Conservation (phyloP, 1,140 invertebrate genomes). For the Zaprionus tsacasi region DNA sequence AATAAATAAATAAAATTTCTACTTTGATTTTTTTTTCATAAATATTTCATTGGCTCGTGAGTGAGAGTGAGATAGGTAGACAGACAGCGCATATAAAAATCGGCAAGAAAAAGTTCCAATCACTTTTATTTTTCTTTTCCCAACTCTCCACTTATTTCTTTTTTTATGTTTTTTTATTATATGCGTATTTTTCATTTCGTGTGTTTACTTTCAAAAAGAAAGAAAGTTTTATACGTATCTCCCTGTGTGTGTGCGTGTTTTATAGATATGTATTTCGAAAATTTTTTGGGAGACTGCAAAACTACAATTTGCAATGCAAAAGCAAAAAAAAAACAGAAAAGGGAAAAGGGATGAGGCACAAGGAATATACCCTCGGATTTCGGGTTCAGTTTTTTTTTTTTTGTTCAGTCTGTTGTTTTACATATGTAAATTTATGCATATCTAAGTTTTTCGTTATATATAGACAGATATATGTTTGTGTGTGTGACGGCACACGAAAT, state of each 20-base stretch:
- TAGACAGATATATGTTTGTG: conserved; percentile 28
- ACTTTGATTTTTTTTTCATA: conserved; percentile 27
- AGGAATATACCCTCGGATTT: conserved; percentile 13
- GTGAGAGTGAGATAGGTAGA: conserved; percentile 20
- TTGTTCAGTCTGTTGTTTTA: conserved; percentile 25
- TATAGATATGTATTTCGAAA: conserved; percentile 35
- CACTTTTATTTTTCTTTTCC: conserved; percentile 69
- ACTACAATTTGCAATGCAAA: conserved; percentile 75
- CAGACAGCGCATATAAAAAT: conserved; percentile 59
- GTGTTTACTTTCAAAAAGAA: conserved; percentile 73
- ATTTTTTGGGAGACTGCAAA: conserved; percentile 39
- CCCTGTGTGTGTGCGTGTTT: conserved; percentile 26
- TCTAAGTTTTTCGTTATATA: conserved; percentile 44
- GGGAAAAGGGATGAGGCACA: conserved; percentile 3
- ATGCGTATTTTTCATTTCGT: conserved; percentile 26
- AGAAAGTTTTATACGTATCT: conserved; percentile 62
- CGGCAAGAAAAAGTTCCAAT: conserved; percentile 70
- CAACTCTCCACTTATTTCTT: conserved; percentile 32
- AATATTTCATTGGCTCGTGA: conserved; percentile 59
- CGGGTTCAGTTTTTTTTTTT: conserved; percentile 45
- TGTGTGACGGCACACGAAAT: conserved; percentile 42
- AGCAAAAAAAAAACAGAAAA: conserved; percentile 25
- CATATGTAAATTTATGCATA: conserved; percentile 59
- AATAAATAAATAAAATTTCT: conserved; percentile 16
- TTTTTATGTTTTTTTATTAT: conserved; percentile 33